phyloP scores from a whole-genome alignment of 2,888 invertebrate species.

The Acleris cristana region DNA sequence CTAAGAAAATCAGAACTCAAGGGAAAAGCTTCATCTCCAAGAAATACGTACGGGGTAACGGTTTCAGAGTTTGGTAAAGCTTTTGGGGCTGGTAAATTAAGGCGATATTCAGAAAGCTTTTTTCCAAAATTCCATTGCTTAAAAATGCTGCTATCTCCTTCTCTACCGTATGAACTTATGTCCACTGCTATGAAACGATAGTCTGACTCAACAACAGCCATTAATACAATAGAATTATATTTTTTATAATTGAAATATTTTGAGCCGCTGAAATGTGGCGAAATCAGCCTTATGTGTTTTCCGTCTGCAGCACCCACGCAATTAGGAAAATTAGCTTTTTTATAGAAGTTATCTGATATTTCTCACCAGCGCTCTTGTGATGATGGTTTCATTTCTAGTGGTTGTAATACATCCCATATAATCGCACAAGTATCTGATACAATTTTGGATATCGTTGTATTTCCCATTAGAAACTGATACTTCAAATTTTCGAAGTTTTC shows the following conservation, averaged over 20 bases:
- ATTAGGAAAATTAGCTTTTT: neutral
- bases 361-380: too few relatives aligned
- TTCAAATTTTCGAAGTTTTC: too few relatives aligned
- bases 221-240: slow-evolving; percentile 8
- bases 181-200: slow-evolving; percentile 2
- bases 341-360: too few relatives aligned
- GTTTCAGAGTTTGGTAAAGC: slow-evolving; percentile 11
- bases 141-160: slow-evolving; percentile 11
- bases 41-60: neutral
- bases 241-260: slow-evolving; percentile 6
- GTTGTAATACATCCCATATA: too few relatives aligned
- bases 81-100: slow-evolving; percentile 15
- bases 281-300: slow-evolving; percentile 9
- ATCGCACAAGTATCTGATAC: too few relatives aligned
- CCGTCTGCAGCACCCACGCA: slow-evolving; percentile 17
- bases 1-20: too few relatives aligned
- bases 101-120: slow-evolving; percentile 9
- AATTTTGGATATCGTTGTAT: too few relatives aligned
- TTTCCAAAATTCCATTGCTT: slow-evolving; percentile 10
- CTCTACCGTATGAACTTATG: slow-evolving; percentile 16
- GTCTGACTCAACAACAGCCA: slow-evolving; percentile 7
- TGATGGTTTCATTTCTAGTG: neutral
- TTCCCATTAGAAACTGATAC: too few relatives aligned
- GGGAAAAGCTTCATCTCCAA: too few relatives aligned
- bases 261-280: neutral